Evolutionary conservation across 2,113 vertebrate genomes (phyloP).

Genomic region (Emydura subglobosa): DNA sequence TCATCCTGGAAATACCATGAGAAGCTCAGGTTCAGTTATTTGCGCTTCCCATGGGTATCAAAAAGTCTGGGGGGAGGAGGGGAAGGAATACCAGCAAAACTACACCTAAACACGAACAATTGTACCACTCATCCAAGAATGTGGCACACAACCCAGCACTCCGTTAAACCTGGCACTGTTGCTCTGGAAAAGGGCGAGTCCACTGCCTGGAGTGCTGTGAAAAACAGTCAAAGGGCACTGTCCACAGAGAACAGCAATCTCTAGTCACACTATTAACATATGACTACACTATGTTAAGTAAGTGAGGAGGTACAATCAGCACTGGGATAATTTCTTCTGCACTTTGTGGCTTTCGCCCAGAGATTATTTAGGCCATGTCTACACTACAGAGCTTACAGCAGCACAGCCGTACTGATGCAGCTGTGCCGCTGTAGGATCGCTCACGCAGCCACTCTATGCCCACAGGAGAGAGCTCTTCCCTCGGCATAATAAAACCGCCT

Average conservation of each 20-base stretch:
- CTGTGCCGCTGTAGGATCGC: too few relatives aligned
- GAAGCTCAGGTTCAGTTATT: not conserved
- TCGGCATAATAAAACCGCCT: too few relatives aligned
- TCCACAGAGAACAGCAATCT: not conserved
- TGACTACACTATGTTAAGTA: not conserved
- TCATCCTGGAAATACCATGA: accelerated
- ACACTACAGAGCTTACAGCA: too few relatives aligned
- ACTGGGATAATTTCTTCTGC: accelerated
- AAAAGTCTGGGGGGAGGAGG: not conserved
- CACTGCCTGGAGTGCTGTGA: not conserved
- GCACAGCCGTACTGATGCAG: too few relatives aligned
- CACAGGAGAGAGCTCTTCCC: too few relatives aligned
- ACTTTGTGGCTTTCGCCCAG: not conserved
- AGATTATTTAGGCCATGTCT: not conserved
- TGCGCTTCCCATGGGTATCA: not conserved
- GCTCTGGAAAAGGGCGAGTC: not conserved
- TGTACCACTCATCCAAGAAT: not conserved
- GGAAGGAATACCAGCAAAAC: not conserved
- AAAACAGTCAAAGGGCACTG: not conserved
- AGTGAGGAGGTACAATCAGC: not conserved
- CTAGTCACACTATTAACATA: accelerated
- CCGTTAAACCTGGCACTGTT: not conserved
- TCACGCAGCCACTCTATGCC: too few relatives aligned
- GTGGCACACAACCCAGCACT: not conserved
- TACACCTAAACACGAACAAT: accelerated